Conservation (phyloP, 2,113 vertebrate genomes). For the Noturus placidus region DNA sequence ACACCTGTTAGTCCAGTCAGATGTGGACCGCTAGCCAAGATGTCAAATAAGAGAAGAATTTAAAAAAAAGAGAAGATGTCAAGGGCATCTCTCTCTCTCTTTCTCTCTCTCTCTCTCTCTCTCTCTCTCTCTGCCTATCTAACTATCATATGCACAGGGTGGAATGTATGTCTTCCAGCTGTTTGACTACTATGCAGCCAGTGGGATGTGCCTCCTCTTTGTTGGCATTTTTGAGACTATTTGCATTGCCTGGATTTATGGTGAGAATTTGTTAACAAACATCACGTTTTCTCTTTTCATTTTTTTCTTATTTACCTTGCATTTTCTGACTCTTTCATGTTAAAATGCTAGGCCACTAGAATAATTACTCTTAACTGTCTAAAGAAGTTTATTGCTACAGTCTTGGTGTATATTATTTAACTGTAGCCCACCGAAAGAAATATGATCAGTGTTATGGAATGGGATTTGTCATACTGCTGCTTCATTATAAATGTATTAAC, state of each 20-base stretch:
- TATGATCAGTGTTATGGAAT: not conserved
- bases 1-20: not conserved
- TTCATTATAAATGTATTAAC: not conserved
- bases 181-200: conserved; percentile 97
- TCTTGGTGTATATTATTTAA: not conserved
- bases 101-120: conserved; percentile 27
- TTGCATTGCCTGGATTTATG: conserved; percentile 92
- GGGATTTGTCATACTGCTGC: not conserved
- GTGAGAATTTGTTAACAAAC: conserved; percentile 70
- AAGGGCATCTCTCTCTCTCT: conserved; percentile 10
- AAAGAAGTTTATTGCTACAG: not conserved
- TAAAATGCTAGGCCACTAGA: not conserved
- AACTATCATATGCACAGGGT: conserved; percentile 75
- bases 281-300: not conserved
- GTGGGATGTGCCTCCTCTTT: conserved; percentile 94
- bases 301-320: not conserved
- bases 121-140: conserved; percentile 11
- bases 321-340: not conserved
- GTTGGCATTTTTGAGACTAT: conserved; percentile 93
- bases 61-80: not conserved
- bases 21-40: not conserved
- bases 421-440: not conserved
- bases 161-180: conserved; percentile 98
- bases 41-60: not conserved
- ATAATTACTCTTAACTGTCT: not conserved